These are phyloP conservation scores for Mesocentrotus franciscanus DNA, from an alignment of 53 echinoderm and acorn worm species.

Conservation along the genomic window DNA sequence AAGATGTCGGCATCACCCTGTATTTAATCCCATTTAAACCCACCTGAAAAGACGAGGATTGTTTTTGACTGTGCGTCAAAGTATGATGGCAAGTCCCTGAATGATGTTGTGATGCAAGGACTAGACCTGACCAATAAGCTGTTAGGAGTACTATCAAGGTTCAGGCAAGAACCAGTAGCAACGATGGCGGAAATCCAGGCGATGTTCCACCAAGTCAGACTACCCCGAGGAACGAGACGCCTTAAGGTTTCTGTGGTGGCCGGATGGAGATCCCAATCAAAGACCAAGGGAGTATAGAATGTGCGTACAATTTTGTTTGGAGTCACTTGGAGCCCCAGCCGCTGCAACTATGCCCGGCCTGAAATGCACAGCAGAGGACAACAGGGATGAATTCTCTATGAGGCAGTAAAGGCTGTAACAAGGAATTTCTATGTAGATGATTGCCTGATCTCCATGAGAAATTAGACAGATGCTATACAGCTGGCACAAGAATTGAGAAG, in stretches of 20 bases:
- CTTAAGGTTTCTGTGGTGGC: slow-evolving; percentile 63
- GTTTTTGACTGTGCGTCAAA: too few relatives aligned
- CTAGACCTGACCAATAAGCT: slow-evolving; percentile 63
- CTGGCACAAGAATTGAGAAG: slow-evolving; percentile 47
- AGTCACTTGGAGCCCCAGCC: slow-evolving; percentile 54
- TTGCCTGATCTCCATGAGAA: slow-evolving; percentile 37
- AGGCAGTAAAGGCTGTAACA: not conserved
- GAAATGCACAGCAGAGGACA: not conserved
- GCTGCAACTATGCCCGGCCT: slow-evolving; percentile 41
- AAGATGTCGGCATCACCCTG: too few relatives aligned
- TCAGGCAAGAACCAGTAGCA: slow-evolving; percentile 59
- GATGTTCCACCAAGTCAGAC: slow-evolving; percentile 66
- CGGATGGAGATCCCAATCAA: not conserved
- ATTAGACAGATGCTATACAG: slow-evolving; percentile 52
- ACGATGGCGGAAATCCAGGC: slow-evolving; percentile 66
- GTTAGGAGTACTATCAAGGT: slow-evolving; percentile 58
- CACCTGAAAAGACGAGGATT: too few relatives aligned
- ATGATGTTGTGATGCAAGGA: slow-evolving; percentile 62
- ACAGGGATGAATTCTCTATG: not conserved
- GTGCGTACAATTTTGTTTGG: not conserved
- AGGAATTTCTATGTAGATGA: slow-evolving; percentile 61
- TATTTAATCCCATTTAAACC: too few relatives aligned
- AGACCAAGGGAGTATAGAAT: slow-evolving; percentile 42
- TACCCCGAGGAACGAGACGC: slow-evolving; percentile 51
- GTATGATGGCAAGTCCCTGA: not conserved